Base-by-base conservation (phyloP, 2,113 vertebrate species). In the Clarias macrocephalus region DNA sequence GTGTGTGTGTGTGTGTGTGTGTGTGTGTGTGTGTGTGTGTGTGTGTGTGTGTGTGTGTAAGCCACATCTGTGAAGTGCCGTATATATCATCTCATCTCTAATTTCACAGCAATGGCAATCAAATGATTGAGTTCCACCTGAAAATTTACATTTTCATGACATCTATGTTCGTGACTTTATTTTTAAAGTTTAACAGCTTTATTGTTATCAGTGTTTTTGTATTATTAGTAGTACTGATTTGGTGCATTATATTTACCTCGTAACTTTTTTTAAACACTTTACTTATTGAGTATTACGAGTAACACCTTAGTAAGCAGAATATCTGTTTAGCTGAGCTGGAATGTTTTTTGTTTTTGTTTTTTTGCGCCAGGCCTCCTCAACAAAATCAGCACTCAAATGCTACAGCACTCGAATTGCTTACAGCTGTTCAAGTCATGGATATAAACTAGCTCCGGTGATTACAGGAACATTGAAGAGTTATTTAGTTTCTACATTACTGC, bases 21-120 rank as follows among this genome's bases (percentile, higher is more conserved):
- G 73, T 86, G n/a, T n/a, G n/a, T n/a, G n/a, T n/a, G n/a, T n/a
- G 25, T 80, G 76, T 80, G 52, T 80, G 23, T 80, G 19, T 76
- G 70, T 75, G 56, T 76, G 80, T 81, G 30, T 30, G 68, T 76
- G 57, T 75, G 80, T 37, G 54, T 65, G 73, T 86, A 52, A 28
- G 42, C 18, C 16, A 62, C 28, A 48, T 60, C 65, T 60, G 56
- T 62, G 18, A 28, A 62, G 68, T 33, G 42, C 42, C 6, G 42
- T 48, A 48, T 48, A 42, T 75, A 25, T 86, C 28, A 81, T 82
- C n/a, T 87, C 33, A 52, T 62, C 30, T 70, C 1, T 30, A 83
- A 48, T 83, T 83, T 59, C 77, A 9, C 19, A 28, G 25, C 5
- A 80, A 4, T 33, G 42, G 23, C 37, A 23, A 23, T 73, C 70